phyloP scores from a whole-genome alignment of 1,140 invertebrate genomes.

The Panagrolaimus sp. region DNA sequence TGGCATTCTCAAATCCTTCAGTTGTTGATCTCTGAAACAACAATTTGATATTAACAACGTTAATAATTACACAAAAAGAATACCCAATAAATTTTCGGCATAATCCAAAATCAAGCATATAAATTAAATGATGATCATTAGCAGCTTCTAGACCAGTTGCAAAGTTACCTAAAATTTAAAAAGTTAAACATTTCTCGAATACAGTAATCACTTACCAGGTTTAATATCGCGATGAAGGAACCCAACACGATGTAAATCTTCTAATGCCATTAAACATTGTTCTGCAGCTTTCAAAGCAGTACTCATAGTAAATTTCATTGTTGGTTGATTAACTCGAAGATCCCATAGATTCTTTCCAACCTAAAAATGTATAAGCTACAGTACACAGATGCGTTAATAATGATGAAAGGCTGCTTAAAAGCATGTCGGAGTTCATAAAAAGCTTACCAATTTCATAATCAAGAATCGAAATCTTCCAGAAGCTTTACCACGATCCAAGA shows the following conservation, averaged over 20 bases:
- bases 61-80: not conserved
- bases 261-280: slow-evolving; percentile 49
- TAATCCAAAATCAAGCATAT: slow-evolving; percentile 35
- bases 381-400: not conserved
- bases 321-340: slow-evolving; percentile 34
- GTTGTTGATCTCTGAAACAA: no score
- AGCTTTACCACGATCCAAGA: slow-evolving; percentile 28
- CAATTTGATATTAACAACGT: not conserved
- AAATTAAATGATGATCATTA: slow-evolving; percentile 29
- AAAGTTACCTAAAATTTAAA: slow-evolving; percentile 27
- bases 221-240: slow-evolving; percentile 33
- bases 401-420: not conserved
- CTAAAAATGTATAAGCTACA: slow-evolving; percentile 11
- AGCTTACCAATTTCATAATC: slow-evolving; percentile 28
- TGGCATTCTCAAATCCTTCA: slow-evolving; percentile 29
- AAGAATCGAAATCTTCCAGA: slow-evolving; percentile 20
- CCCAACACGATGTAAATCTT: slow-evolving; percentile 42
- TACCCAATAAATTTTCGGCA: slow-evolving; percentile 27
- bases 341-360: slow-evolving; percentile 49
- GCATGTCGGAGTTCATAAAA: not conserved
- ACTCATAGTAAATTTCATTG: slow-evolving; percentile 31
- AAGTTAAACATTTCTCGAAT: not conserved
- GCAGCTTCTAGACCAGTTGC: slow-evolving; percentile 26
- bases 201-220: no score
- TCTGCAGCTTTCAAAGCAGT: slow-evolving; percentile 37